Conservation (phyloP, 2,797 vertebrate species). For the Paratrypauchen microcephalus region DNA sequence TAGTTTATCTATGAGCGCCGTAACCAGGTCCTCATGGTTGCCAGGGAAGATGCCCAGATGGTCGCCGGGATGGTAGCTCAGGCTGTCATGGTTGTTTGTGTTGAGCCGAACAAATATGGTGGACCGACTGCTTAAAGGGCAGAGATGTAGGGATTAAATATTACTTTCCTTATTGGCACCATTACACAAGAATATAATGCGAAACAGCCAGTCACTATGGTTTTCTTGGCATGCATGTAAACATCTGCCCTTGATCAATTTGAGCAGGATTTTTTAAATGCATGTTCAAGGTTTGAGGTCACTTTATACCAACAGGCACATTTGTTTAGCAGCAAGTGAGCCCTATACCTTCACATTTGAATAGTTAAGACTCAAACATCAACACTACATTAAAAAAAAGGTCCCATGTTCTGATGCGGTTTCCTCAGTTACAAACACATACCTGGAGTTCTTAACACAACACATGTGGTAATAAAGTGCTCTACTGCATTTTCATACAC, state of each 20-base stretch:
- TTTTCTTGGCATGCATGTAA: too few relatives aligned
- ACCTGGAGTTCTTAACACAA: too few relatives aligned
- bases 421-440: too few relatives aligned
- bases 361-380: too few relatives aligned
- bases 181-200: conserved; percentile 10
- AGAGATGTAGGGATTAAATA: conserved; percentile 27
- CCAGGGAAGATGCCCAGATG: conserved; percentile 94
- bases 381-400: too few relatives aligned
- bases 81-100: conserved; percentile 85
- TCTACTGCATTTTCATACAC: too few relatives aligned
- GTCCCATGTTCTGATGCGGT: too few relatives aligned
- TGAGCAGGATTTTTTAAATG: background rate
- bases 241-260: background rate
- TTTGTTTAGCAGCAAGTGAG: too few relatives aligned
- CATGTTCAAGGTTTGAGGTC: background rate
- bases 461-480: too few relatives aligned
- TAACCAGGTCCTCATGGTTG: conserved; percentile 93
- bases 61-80: conserved; percentile 92
- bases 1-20: conserved; percentile 87
- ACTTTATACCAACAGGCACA: too few relatives aligned
- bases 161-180: background rate
- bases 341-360: too few relatives aligned
- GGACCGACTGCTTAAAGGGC: conserved; percentile 80
- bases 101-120: conserved; percentile 94
- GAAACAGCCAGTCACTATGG: too few relatives aligned